phyloP scores from a whole-genome alignment of 2,888 invertebrate species.

The Imbricaverruca yamaguchii region DNA sequence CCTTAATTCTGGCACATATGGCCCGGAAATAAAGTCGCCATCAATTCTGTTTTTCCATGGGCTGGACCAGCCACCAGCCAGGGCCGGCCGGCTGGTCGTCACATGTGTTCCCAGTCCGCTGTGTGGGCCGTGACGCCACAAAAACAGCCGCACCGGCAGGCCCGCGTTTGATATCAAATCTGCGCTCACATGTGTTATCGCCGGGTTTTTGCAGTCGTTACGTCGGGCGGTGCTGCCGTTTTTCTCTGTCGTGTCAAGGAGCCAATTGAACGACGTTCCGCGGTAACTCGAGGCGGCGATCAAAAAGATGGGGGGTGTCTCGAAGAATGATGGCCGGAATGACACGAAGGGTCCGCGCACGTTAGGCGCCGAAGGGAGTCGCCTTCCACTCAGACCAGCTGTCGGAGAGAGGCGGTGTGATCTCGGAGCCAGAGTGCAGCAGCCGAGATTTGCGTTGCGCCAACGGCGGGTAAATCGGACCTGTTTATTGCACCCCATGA shows the following conservation, averaged over 20 bases:
- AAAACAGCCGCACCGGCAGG: not conserved
- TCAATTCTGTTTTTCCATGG: not conserved
- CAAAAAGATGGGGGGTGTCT: not conserved
- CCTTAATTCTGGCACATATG: not conserved
- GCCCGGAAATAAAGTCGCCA: constrained; percentile 18
- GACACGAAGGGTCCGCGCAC: too few species aligned
- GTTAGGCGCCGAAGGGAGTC: too few species aligned
- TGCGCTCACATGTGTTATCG: not conserved
- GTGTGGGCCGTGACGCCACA: not conserved
- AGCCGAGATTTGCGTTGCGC: too few species aligned
- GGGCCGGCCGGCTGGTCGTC: not conserved
- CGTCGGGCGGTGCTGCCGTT: not conserved
- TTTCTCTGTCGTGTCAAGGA: not conserved
- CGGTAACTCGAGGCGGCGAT: not conserved
- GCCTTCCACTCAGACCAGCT: too few species aligned
- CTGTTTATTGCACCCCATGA: too few species aligned
- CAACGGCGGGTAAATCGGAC: too few species aligned
- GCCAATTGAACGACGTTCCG: not conserved
- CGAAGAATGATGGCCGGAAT: too few species aligned
- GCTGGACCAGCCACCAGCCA: not conserved
- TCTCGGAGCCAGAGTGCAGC: too few species aligned
- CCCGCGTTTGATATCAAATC: constrained; percentile 9
- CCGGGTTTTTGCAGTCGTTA: not conserved
- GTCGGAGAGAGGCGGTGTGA: too few species aligned
- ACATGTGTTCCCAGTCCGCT: not conserved